Evolutionary conservation across 2,888 invertebrate species (phyloP).

Genomic region (Tricholauxania praeusta): DNA sequence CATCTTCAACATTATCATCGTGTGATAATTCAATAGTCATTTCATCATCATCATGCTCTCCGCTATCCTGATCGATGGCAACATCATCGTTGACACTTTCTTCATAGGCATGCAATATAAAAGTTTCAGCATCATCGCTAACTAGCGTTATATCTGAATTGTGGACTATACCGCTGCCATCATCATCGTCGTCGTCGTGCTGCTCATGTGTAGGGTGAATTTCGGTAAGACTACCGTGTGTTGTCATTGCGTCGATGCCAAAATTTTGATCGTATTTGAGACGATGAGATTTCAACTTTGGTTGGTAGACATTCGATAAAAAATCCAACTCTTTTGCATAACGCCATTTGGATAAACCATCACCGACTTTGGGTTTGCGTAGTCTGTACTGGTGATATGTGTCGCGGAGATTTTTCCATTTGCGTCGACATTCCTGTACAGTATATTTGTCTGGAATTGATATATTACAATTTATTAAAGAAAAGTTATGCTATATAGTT

Average conservation of each 20-base stretch:
- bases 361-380: slow-evolving; percentile 61
- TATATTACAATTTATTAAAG: background rate
- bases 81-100: slow-evolving; percentile 61
- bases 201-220: slow-evolving; percentile 42
- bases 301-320: slow-evolving; percentile 62
- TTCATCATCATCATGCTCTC: slow-evolving; percentile 53
- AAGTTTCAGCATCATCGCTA: slow-evolving; percentile 58
- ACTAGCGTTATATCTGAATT: slow-evolving; percentile 58
- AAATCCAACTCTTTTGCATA: slow-evolving; percentile 62
- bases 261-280: slow-evolving; percentile 42
- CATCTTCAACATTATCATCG: slow-evolving; percentile 55
- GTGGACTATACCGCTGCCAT: slow-evolving; percentile 39
- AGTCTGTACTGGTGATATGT: slow-evolving; percentile 65
- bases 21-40: slow-evolving; percentile 50
- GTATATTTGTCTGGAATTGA: slow-evolving; percentile 54
- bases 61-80: slow-evolving; percentile 50
- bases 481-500: background rate
- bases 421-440: slow-evolving; percentile 62
- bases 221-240: background rate
- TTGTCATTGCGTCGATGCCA: slow-evolving; percentile 25
- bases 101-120: slow-evolving; percentile 60
- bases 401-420: slow-evolving; percentile 65
- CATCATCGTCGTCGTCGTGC: slow-evolving; percentile 53
- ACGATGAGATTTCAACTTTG: slow-evolving; percentile 63
- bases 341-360: slow-evolving; percentile 63